phyloP scores from a whole-genome alignment of 1,140 invertebrate species.

The Bombyx mori region DNA sequence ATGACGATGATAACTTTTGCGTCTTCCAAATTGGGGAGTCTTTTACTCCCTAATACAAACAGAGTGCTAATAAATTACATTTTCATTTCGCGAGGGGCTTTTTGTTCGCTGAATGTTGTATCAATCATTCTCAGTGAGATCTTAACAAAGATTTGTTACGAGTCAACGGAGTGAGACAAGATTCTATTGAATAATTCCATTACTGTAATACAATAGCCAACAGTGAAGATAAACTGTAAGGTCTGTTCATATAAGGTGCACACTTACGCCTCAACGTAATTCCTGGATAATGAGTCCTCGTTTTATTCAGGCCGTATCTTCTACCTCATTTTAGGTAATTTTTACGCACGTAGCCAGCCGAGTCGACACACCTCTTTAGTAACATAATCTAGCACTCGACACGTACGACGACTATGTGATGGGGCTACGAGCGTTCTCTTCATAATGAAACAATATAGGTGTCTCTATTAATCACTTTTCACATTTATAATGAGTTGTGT shows the following conservation, averaged over 20 bases:
- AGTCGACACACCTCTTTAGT: no score
- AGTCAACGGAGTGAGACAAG: constrained; percentile 27
- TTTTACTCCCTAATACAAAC: constrained; percentile 39
- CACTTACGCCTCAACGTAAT: constrained; percentile 4
- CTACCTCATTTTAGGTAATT: no score
- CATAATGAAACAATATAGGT: no score
- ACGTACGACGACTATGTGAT: no score
- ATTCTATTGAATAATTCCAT: constrained; percentile 30
- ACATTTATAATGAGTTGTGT: no score
- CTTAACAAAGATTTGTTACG: constrained; percentile 40
- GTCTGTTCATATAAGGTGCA: constrained; percentile 6
- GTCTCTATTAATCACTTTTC: no score
- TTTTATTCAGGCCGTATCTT: constrained; percentile 6
- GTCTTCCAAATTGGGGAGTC: constrained; percentile 24
- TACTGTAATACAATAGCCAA: constrained; percentile 26
- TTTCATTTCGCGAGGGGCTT: constrained; percentile 28
- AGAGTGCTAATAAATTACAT: constrained; percentile 44
- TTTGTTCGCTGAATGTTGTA: constrained; percentile 28
- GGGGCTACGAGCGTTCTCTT: no score
- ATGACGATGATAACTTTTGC: constrained; percentile 34
- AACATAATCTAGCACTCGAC: no score
- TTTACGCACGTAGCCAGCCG: no score
- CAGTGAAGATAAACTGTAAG: constrained; percentile 14
- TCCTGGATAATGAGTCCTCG: constrained; percentile 13
- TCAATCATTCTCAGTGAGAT: constrained; percentile 41